Evolutionary conservation across 1,140 invertebrate species (phyloP), one percentile per base, ranked within the genome.

Genomic region (Oncopeltus fasciatus): DNA sequence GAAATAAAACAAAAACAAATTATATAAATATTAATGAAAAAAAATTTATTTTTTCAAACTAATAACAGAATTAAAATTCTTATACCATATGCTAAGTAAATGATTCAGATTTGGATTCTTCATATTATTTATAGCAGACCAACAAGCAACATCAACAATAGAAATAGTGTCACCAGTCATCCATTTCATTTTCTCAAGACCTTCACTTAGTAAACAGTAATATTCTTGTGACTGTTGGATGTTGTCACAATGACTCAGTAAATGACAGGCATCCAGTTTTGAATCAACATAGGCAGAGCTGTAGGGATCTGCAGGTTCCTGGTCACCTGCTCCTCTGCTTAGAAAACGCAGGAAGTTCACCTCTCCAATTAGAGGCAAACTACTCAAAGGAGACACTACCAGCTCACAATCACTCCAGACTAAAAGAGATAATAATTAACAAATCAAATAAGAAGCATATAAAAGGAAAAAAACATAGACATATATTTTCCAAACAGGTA

Each of bases 271-370:
- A 24, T 62, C 61, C 31, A 62, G 43, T 43, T 62, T 62, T 12
- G 29, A 26, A 16, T 61, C 44, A 14, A 61, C 24, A 1, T 16
- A 9, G 0, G 59, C 31, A 9, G 16, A 26, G n/a, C 31, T 18
- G 18, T 16, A 27, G 1, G 44, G 5, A 53, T 62, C 31, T 29
- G 57, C 14, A 18, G 18, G 12, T 26, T 29, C 53, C 12, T 31
- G 1, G 0, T 29, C 20, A 20, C 11, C 8, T 11, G 44, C 28
- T 29, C 49, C 21, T 49, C 28, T 33, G 24, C 57, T 56, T 2
- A 62, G 33, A 24, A 62, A 62, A 21, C 61, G 14, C 18, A 62
- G 51, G 20, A 62, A 57, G n/a, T 62, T 62, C 1, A 57, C 51
- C 18, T 62, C 61, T 2, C 61, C 61, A n/a, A 47, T 18, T 4